phyloP scores from a whole-genome alignment of 2,888 invertebrate species.

The Cartodere bifasciata region DNA sequence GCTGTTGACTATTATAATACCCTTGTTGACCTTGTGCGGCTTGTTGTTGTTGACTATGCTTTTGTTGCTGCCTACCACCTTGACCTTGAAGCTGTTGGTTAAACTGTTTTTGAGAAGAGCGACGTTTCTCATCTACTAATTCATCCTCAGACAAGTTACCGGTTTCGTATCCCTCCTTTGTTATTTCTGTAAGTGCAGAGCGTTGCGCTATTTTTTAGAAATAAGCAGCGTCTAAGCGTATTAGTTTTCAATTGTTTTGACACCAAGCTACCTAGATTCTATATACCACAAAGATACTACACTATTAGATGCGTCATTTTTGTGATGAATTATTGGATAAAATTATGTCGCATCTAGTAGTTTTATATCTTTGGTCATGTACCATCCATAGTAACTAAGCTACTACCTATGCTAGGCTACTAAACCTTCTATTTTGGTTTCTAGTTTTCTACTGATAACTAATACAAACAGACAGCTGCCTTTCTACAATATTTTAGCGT shows the following conservation, averaged over 20 bases:
- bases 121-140: constrained; percentile 38
- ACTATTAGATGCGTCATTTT: too few species aligned
- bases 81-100: constrained; percentile 26
- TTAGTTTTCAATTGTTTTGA: constrained; percentile 24
- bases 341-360: too few species aligned
- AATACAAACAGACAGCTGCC: too few species aligned
- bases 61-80: constrained; percentile 33
- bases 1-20: constrained; percentile 27
- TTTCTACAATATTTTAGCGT: too few species aligned
- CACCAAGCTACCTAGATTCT: constrained; percentile 21
- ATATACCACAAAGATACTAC: too few species aligned
- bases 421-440: too few species aligned
- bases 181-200: constrained; percentile 53
- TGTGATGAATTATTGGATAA: too few species aligned
- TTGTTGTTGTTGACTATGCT: constrained; percentile 30
- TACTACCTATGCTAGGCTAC: too few species aligned
- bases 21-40: constrained; percentile 30
- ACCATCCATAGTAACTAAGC: too few species aligned
- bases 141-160: constrained; percentile 59
- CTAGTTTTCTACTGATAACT: too few species aligned
- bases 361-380: too few species aligned
- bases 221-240: constrained; percentile 18
- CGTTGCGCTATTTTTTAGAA: constrained; percentile 32
- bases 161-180: constrained; percentile 63
- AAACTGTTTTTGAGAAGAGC: constrained; percentile 31